These are phyloP conservation scores for Orestias chungarensis DNA, from an alignment of 2,797 vertebrate genomes.

Conservation along the genomic window DNA sequence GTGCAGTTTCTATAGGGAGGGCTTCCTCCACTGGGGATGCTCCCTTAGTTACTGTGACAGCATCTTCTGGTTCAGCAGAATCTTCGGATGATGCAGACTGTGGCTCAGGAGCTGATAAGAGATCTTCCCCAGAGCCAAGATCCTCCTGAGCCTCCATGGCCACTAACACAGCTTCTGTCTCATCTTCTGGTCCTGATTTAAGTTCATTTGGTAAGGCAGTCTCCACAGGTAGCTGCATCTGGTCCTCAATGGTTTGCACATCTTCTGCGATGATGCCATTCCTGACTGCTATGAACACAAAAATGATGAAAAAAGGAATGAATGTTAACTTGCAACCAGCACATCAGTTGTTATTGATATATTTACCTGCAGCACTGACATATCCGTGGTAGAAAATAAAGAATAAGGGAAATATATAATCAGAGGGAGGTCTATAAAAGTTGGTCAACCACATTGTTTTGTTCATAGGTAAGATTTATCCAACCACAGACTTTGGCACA, in stretches of 20 bases:
- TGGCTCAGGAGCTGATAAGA: slow-evolving; percentile 42
- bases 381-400: neutral
- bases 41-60: slow-evolving; percentile 24
- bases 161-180: slow-evolving; percentile 49
- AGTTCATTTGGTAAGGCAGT: slow-evolving; percentile 62
- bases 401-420: neutral
- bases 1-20: slow-evolving; percentile 30
- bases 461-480: neutral
- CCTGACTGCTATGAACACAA: slow-evolving; percentile 50
- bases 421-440: neutral
- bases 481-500: no score
- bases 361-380: neutral
- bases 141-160: slow-evolving; percentile 70
- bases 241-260: slow-evolving; percentile 73
- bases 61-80: slow-evolving; percentile 15
- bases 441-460: neutral
- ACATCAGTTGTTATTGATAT: neutral
- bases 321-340: neutral
- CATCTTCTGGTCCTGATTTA: slow-evolving; percentile 49
- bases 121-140: slow-evolving; percentile 66
- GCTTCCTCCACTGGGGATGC: slow-evolving; percentile 25
- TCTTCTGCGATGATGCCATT: slow-evolving; percentile 72
- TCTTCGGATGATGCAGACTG: slow-evolving; percentile 24
- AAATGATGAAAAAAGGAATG: slow-evolving; percentile 22
- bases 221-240: slow-evolving; percentile 78